Conservation (phyloP, 2,113 vertebrate species). For the Plotosus lineatus region DNA sequence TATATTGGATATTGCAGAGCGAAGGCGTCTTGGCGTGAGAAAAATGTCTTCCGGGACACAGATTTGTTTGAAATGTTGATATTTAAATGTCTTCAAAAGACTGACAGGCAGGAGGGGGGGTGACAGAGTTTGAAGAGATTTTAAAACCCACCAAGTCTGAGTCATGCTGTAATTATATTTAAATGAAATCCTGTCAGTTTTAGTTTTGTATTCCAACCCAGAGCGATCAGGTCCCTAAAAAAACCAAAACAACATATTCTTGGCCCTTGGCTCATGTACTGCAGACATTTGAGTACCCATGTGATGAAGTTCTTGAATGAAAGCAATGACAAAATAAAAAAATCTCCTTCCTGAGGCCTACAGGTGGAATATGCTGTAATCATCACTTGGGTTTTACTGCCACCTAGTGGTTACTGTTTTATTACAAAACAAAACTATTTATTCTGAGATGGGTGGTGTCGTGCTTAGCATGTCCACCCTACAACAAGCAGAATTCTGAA, state of each 20-base stretch:
- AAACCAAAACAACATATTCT: neutral
- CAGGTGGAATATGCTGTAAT: neutral
- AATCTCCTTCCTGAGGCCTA: neutral
- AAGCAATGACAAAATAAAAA: neutral
- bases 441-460: no score
- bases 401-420: constrained; percentile 12
- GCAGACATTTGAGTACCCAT: neutral
- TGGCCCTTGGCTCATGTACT: constrained; percentile 9
- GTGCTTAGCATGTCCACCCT: no score
- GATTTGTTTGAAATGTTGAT: constrained; percentile 12
- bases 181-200: neutral
- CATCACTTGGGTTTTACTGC: constrained; percentile 19
- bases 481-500: no score
- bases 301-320: constrained; percentile 2
- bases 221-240: neutral
- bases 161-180: constrained; percentile 24
- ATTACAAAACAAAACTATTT: neutral
- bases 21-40: neutral
- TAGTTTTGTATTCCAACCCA: neutral
- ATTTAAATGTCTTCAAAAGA: constrained; percentile 9
- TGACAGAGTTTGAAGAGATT: no score
- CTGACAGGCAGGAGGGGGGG: constrained; percentile 7
- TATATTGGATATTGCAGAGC: neutral
- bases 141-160: constrained; percentile 21
- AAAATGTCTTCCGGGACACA: neutral